Conservation (phyloP, 2,797 vertebrate genomes). For the Xenentodon cancila region DNA sequence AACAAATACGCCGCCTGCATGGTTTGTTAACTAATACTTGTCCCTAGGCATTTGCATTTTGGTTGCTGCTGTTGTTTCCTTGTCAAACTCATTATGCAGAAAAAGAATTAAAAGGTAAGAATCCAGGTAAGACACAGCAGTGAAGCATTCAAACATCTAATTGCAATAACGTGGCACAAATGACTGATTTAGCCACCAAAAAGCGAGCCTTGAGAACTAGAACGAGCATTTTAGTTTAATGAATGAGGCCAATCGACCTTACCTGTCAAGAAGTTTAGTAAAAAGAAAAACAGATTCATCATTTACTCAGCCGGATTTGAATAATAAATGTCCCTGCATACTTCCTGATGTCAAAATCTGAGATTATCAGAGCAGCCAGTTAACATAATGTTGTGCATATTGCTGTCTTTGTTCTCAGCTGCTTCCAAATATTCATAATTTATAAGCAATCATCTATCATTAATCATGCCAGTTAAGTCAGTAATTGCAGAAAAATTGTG, state of each 20-base stretch:
- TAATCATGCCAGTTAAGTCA: constrained; percentile 74
- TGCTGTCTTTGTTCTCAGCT: constrained; percentile 48
- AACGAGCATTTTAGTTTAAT: constrained; percentile 71
- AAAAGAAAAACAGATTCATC: constrained; percentile 55
- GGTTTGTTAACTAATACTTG: constrained; percentile 60
- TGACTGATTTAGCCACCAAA: constrained; percentile 78
- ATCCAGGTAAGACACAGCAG: constrained; percentile 67
- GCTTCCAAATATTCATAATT: constrained; percentile 60
- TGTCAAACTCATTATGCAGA: constrained; percentile 74
- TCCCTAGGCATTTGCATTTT: constrained; percentile 71
- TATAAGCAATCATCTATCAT: constrained; percentile 72
- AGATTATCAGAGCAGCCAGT: constrained; percentile 43
- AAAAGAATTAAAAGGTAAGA: constrained; percentile 63
- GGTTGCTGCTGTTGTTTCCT: constrained; percentile 59
- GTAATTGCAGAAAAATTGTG: constrained; percentile 73
- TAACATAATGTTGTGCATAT: constrained; percentile 54
- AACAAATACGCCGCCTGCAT: constrained; percentile 67
- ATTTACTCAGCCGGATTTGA: constrained; percentile 55
- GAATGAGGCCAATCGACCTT: constrained; percentile 70
- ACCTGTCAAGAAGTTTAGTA: constrained; percentile 52
- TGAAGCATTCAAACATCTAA: constrained; percentile 73
- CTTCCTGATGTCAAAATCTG: constrained; percentile 39
- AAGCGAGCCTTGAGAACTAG: constrained; percentile 68
- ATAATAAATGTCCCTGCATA: constrained; percentile 60
- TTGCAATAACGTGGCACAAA: constrained; percentile 83